These are phyloP conservation scores for Sinodicranocentrus sp. DNA, from an alignment of 2,888 invertebrate species.

Conservation along the genomic window DNA sequence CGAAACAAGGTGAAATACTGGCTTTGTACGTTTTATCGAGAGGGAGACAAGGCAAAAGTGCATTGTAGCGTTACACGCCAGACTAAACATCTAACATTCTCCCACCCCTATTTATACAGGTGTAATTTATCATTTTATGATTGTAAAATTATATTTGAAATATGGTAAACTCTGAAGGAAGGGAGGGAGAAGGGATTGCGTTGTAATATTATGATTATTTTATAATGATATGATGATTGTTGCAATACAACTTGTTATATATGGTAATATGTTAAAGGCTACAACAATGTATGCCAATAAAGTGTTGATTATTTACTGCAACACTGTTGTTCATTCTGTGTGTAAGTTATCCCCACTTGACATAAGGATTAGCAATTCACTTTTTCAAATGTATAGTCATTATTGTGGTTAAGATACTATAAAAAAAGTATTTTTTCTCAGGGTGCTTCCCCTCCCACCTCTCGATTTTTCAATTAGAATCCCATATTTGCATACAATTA, in stretches of 20 bases:
- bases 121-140: too few relatives aligned
- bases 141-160: too few relatives aligned
- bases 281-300: constrained; percentile 8
- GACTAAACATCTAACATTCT: background rate
- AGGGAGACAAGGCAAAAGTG: background rate
- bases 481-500: constrained; percentile 68
- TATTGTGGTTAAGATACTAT: background rate
- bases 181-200: too few relatives aligned
- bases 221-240: too few relatives aligned
- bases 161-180: too few relatives aligned
- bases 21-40: background rate
- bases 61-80: background rate
- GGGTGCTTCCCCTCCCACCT: background rate
- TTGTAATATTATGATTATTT: too few relatives aligned
- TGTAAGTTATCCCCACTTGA: background rate
- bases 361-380: constrained; percentile 3
- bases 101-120: constrained; percentile 5
- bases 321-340: background rate
- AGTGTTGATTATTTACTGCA: background rate
- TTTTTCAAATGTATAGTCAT: too few relatives aligned
- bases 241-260: too few relatives aligned
- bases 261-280: too few relatives aligned
- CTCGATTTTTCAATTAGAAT: constrained; percentile 20
- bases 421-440: background rate
- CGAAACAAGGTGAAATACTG: background rate